phyloP scores from a whole-genome alignment of 2,888 invertebrate species.

The Limnephilus marmoratus region DNA sequence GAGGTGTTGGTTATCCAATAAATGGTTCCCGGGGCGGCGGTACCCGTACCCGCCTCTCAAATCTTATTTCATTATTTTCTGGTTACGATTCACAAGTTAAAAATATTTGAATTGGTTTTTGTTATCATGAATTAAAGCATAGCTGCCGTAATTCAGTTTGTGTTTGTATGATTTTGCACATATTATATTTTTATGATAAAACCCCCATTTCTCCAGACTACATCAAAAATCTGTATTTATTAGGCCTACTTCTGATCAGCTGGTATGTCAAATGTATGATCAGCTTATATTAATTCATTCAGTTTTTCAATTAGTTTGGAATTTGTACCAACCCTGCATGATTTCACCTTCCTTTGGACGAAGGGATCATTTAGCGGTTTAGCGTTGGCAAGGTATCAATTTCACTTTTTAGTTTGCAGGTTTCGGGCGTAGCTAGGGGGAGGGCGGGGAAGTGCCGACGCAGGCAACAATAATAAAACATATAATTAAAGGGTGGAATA shows the following conservation, averaged over 20 bases:
- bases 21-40: no score
- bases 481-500: slow-evolving; percentile 23
- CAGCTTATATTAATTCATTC: background rate
- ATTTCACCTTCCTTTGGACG: background rate
- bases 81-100: background rate
- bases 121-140: background rate
- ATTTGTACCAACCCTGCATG: background rate
- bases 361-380: background rate
- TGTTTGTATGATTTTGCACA: no score
- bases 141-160: background rate
- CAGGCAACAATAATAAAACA: background rate
- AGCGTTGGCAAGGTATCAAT: background rate
- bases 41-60: background rate
- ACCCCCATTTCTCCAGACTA: no score
- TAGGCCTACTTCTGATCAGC: background rate
- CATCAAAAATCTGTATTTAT: background rate
- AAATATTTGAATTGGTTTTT: background rate
- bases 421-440: background rate
- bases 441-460: background rate
- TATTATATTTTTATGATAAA: no score
- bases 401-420: slow-evolving; percentile 4
- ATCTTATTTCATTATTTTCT: background rate
- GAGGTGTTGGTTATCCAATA: no score
- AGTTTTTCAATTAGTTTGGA: background rate
- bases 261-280: background rate